Evolutionary conservation across 2,797 vertebrate genomes (phyloP), one percentile per base, ranked within the genome.

Genomic region (Taenioides sp.): DNA sequence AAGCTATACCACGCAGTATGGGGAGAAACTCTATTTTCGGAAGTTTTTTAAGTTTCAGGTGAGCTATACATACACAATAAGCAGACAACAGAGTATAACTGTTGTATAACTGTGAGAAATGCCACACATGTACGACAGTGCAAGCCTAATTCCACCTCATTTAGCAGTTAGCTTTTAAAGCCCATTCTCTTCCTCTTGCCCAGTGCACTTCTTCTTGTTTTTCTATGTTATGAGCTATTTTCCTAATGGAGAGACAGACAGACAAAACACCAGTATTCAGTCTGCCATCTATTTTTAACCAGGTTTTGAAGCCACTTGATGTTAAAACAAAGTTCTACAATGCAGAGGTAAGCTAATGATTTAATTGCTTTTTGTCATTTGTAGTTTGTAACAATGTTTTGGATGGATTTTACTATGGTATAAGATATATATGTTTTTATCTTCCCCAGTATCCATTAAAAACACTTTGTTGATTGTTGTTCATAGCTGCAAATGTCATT

Each of bases 31-130:
- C 90, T 99, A 99, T 89, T 99, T 99, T 90, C 95, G 98, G 78
- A 99, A 99, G 88, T 99, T 99, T 94, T 99, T 99, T 92, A 99
- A 99, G 92, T 99, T 99, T 92, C 98, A 99, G 98, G 98, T 99
- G 93, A 75, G 87, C 62, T 65, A 16, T 67, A 5, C 71, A 23
- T 40, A 14, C 27, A 49, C 11, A 0, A 49, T 80, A 71, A 58
- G 82, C 71, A 74, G 72, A 72, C 9, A 49, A 11, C 59, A 0
- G 65, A 54, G 12, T 60, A 0, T 25, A 17, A 58, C 60, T 31
- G 81, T 83, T 59, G 82, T 80, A 82, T 70, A 71, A 69, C 67
- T 60, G n/a, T 70, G 82, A 88, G 88, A 86, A 86, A 93, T 93
- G 80, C 89, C 84, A 62, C 92, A 89, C 59, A 54, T 75, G 73